Conservation (phyloP, 2,888 invertebrate species). For the Liposcelis brunnea region DNA sequence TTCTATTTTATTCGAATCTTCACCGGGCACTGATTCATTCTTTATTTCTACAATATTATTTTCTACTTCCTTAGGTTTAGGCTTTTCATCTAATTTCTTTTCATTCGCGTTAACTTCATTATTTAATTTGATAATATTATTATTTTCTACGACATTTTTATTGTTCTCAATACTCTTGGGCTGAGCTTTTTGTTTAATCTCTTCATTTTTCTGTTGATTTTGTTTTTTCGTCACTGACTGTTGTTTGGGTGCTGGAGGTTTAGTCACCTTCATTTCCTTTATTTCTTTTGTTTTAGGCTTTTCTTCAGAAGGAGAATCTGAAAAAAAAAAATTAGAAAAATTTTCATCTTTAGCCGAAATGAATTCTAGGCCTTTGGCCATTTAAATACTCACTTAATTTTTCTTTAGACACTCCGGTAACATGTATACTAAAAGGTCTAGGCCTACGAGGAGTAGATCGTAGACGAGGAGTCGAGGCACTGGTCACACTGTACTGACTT, state of each 20-base stretch:
- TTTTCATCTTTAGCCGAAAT: constrained; percentile 22
- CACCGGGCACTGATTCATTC: constrained; percentile 26
- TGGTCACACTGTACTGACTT: constrained; percentile 49
- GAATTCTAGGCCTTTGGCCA: no score
- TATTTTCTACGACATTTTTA: constrained; percentile 2
- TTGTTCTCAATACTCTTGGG: constrained; percentile 2
- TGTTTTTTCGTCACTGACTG: constrained; percentile 20
- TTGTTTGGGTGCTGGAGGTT: constrained; percentile 15
- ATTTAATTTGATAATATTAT: constrained; percentile 1
- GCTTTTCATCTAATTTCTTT: no score
- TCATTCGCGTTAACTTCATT: neutral
- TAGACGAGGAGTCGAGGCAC: constrained; percentile 26
- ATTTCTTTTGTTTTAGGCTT: constrained; percentile 7
- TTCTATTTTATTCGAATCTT: constrained; percentile 26
- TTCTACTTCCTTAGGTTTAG: constrained; percentile 1
- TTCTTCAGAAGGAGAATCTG: constrained; percentile 7
- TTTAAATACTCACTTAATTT: neutral
- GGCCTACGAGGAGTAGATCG: constrained; percentile 49
- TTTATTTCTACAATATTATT: constrained; percentile 20
- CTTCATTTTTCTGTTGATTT: constrained; percentile 20
- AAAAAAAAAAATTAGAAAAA: neutral
- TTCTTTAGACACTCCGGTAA: constrained; percentile 53
- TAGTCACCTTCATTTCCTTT: neutral
- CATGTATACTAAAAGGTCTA: constrained; percentile 66
- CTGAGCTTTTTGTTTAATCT: constrained; percentile 14